Conservation (phyloP, 2,888 invertebrate genomes). For the Scotopteryx bipunctaria region DNA sequence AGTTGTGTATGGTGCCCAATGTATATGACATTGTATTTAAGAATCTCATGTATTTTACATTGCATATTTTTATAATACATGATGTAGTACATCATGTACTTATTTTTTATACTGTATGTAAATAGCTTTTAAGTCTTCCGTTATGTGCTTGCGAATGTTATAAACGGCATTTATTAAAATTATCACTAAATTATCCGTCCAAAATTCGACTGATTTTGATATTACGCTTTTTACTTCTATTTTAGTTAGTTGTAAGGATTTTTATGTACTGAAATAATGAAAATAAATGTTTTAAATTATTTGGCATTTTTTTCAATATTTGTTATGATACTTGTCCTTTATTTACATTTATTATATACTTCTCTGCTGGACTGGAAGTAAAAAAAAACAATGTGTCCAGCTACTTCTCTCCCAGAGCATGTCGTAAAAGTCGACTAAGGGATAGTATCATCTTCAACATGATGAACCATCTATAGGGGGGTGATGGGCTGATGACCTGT, state of each 20-base stretch:
- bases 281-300: constrained; percentile 54
- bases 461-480: no score
- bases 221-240: constrained; percentile 57
- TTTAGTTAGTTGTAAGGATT: constrained; percentile 46
- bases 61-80: not conserved
- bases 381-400: no score
- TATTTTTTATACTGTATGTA: constrained; percentile 17
- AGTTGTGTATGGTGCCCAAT: not conserved
- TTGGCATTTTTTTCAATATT: no score
- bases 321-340: no score
- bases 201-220: constrained; percentile 72
- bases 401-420: no score
- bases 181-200: constrained; percentile 67
- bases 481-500: no score
- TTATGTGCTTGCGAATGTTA: constrained; percentile 32
- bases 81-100: constrained; percentile 3
- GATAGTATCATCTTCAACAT: no score
- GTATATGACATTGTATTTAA: constrained; percentile 1
- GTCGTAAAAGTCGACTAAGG: no score
- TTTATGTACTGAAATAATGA: constrained; percentile 45
- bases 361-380: no score
- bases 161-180: constrained; percentile 38
- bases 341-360: no score
- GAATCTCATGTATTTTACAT: constrained; percentile 9
- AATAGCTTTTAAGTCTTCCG: constrained; percentile 44